These are phyloP conservation scores for Tamias sibiricus DNA, from an alignment of 2,113 vertebrate species.

Conservation along the genomic window DNA sequence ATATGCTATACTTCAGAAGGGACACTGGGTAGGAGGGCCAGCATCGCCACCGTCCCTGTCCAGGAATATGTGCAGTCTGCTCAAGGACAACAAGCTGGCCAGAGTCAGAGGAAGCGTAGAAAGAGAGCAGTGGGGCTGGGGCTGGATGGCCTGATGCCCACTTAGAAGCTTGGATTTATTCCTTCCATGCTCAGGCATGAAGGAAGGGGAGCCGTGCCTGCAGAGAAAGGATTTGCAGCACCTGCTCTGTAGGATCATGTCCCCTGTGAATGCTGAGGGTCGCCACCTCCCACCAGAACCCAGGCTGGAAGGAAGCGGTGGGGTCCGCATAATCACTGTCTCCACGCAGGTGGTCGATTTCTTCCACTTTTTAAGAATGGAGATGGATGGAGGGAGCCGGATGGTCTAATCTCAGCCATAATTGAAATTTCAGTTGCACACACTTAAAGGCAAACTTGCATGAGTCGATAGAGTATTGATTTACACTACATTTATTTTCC, in stretches of 20 bases:
- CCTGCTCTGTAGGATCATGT: background rate
- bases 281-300: background rate
- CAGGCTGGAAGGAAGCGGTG: background rate
- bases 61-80: no score
- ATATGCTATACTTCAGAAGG: background rate
- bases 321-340: background rate
- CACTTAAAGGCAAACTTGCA: slow-evolving; percentile 81
- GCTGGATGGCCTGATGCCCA: background rate
- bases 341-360: slow-evolving; percentile 49
- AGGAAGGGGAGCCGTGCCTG: background rate
- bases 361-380: background rate
- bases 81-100: background rate
- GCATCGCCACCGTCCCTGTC: background rate
- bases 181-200: background rate
- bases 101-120: background rate
- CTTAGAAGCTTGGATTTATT: no score
- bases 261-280: background rate
- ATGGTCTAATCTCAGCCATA: slow-evolving; percentile 68
- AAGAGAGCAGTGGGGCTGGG: background rate
- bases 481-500: slow-evolving; percentile 84
- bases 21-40: no score
- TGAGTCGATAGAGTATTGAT: slow-evolving; percentile 86
- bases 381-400: slow-evolving; percentile 49
- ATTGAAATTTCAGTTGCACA: slow-evolving; percentile 83
- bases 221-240: background rate